Evolutionary conservation across 2,113 vertebrate species (phyloP), one percentile per base, ranked within the genome.

Genomic region (Mus pahari): DNA sequence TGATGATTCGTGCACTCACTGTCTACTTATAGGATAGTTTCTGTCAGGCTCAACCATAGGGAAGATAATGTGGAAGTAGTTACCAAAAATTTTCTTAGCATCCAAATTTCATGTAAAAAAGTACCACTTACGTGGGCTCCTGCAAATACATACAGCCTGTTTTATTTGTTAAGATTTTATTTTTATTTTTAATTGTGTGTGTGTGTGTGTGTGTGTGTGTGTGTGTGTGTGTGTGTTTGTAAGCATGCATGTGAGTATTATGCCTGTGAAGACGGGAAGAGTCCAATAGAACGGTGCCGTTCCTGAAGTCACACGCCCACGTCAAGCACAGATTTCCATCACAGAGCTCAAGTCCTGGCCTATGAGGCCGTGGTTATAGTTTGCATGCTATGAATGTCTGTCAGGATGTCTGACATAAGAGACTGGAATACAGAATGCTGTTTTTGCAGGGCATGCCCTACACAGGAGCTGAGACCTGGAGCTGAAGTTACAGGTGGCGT

Each of bases 351-450:
- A 48, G 26, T 39, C 24, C 39, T 58, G 78, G 79, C 22, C 28
- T 82, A 28, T 53, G 90, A 78, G 48, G 83, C 45, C 66, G 39
- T 45, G 66, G 62, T 86, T 75, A 64, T 28, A 74, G 71, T 87
- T 95, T 83, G n/a, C 7, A 1, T 58, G 70, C 33, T 66, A 24
- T 36, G 11, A 55, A 64, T 13, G 4, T n/a, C 39, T 68, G 62
- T 87, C 87, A 75, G 20, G 42, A 42, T 82, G 17, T 62, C 82
- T 81, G 75, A 77, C 94, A 79, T 42, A 73, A 92, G 60, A 75
- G 60, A 55, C 79, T 74, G 48, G 28, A 88, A 58, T 5, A 33
- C 36, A 48, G 28, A 88, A 58, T 4, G 26, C 28, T 60, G 19
- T 60, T 24, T 79, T 92, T 42, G 83, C 70, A 28, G 86, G 39